These are phyloP conservation scores for Andrena chrysosceles DNA, from an alignment of 2,888 invertebrate species.

Conservation along the genomic window DNA sequence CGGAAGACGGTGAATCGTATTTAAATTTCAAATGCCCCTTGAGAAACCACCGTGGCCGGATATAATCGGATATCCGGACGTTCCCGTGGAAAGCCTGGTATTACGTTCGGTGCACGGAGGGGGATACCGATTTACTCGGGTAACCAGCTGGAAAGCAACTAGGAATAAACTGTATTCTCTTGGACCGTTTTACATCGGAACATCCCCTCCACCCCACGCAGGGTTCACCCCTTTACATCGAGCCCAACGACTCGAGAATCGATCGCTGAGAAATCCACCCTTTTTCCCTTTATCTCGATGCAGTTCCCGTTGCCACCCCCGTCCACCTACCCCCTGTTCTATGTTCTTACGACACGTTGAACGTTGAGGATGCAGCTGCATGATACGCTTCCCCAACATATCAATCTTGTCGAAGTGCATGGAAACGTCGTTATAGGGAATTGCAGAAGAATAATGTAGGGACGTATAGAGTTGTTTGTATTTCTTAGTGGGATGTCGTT, in stretches of 20 bases:
- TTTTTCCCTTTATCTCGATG: not conserved
- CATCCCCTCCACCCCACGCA: not conserved
- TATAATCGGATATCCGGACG: constrained; percentile 75
- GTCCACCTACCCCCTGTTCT: not conserved
- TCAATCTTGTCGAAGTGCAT: constrained; percentile 12
- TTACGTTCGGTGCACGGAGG: constrained; percentile 56
- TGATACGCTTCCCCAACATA: not conserved
- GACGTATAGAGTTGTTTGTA: not conserved
- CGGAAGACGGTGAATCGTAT: constrained; percentile 71
- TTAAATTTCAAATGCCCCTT: constrained; percentile 78
- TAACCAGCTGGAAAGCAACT: constrained; percentile 67
- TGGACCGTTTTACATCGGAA: constrained; percentile 30
- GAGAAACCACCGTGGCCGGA: constrained; percentile 73
- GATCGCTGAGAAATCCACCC: constrained; percentile 20
- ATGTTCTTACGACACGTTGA: not conserved
- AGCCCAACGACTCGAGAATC: constrained; percentile 26
- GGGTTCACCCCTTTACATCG: constrained; percentile 23
- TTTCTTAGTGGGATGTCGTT: not conserved
- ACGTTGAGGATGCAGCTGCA: not conserved
- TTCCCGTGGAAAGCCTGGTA: constrained; percentile 72
- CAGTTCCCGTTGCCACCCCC: not conserved
- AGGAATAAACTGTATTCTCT: constrained; percentile 57
- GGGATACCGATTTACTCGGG: constrained; percentile 69
- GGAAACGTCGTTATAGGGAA: not conserved
- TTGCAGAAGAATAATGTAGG: not conserved